A percentile compares a stretch with the other conserved stretches of the same genome.
Evolutionary conservation across 2,797 vertebrate species (phyloP).

Genomic region (Anas georgica): DNA sequence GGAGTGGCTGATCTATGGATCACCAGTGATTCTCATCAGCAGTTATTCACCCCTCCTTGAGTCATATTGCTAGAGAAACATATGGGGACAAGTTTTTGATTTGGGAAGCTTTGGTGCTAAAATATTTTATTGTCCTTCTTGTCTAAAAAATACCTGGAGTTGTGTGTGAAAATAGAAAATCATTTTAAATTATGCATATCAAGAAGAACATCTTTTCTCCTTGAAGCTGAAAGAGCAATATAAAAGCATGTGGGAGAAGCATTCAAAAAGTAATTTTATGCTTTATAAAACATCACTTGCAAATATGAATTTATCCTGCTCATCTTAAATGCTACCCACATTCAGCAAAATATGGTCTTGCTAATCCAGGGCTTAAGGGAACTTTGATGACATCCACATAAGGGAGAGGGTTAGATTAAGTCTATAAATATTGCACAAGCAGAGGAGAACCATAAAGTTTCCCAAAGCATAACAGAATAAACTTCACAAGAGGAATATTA

Average conservation of each 20-base stretch:
- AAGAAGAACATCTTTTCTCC: conserved; percentile 14
- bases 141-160: neutral
- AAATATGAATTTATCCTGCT: conserved; percentile 40
- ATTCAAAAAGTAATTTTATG: conserved; percentile 42
- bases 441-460: neutral
- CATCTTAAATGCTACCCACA: neutral
- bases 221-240: conserved; percentile 40
- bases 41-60: neutral
- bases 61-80: neutral
- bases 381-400: neutral
- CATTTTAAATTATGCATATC: conserved; percentile 46
- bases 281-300: conserved; percentile 41
- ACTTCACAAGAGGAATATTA: neutral
- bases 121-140: neutral
- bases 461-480: neutral
- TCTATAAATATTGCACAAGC: conserved; percentile 34
- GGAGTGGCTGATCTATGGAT: neutral
- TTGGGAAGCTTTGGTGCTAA: neutral
- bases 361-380: conserved; percentile 44
- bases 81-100: neutral
- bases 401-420: conserved; percentile 39
- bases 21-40: neutral
- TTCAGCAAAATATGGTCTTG: conserved; percentile 13
- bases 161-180: conserved; percentile 25
- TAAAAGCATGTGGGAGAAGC: neutral